Conservation (phyloP, 2,113 vertebrate species). For the Gallinago media region DNA sequence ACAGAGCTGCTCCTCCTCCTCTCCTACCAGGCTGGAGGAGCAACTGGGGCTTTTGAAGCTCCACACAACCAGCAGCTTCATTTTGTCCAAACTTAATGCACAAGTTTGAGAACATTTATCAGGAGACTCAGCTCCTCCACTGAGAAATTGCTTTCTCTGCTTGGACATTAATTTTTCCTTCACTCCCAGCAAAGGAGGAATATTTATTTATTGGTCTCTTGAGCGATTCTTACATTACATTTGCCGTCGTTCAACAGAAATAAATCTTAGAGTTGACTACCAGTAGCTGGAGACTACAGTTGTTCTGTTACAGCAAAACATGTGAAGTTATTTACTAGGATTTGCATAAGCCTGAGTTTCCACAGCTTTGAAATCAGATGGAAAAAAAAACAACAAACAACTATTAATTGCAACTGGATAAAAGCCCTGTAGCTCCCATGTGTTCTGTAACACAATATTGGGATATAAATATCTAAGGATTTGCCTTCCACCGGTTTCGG, state of each 20-base stretch:
- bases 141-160: neutral
- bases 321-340: conserved; percentile 19
- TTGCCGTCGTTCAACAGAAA: conserved; percentile 31
- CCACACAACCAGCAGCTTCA: neutral
- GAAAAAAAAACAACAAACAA: neutral
- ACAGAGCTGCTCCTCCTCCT: neutral
- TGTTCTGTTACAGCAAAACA: neutral
- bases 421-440: conserved; percentile 29
- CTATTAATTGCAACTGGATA: conserved; percentile 16
- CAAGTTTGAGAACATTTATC: neutral
- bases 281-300: conserved; percentile 32
- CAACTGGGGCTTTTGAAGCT: neutral
- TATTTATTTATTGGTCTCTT: neutral
- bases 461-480: neutral
- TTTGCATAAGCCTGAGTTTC: neutral
- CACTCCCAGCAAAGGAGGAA: neutral
- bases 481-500: neutral
- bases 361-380: neutral
- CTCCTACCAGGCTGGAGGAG: neutral
- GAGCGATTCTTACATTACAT: neutral
- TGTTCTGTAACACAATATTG: neutral
- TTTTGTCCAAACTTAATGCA: neutral
- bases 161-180: neutral
- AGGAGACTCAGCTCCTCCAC: neutral
- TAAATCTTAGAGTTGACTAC: conserved; percentile 19